Base-by-base conservation (phyloP, 2,797 vertebrate species). In the Odontamblyopus lacepedii region DNA sequence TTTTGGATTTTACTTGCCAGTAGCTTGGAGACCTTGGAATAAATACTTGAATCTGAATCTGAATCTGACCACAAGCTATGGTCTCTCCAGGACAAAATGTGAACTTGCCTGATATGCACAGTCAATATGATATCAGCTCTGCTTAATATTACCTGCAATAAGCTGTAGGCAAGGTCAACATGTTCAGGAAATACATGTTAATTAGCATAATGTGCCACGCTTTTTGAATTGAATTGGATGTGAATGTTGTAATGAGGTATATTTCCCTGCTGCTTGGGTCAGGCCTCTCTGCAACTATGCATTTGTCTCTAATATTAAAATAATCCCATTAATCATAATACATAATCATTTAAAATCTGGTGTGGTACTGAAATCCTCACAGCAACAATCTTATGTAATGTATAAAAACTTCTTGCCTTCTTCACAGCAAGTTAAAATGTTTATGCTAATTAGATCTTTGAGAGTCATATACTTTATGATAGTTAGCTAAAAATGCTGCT, bases 271-370 rank as follows among this genome's bases (percentile, higher is more conserved):
- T 41, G 66, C 74, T 69, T 64, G 51, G 44, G n/a, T 56, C 12
- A 27, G 26, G 19, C 44, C 38, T 18, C n/a, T 51, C 64, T 70
- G 35, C 57, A 9, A 62, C 65, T 27, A 61, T 51, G 55, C 66
- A 62, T 78, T 63, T 76, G 15, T 78, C 67, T 78, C 69, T 69
- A 70, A 70, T 70, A 38, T 69, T 72, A 73, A 59, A 71, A 57
- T 32, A 23, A 60, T 63, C 13, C 48, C 19, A 57, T 78, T 62
- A 38, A 78, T 79, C 74, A 67, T 56, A 44, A 76, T 72, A 38
- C 15, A 48, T 60, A 30, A 41, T 78, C 9, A 63, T 63, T 41
- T 62, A n/a, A 78, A 63, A 62, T 67, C 53, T 55, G 60, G 56
- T 41, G 32, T 48, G 44, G 44, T 4, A 48, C 44, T 56, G 2